Percentiles rank a stretch among this genome's conserved stretches.
These are phyloP conservation scores for Fistularia commersonii DNA, from an alignment of 2,797 vertebrate species.

Conservation along the genomic window DNA sequence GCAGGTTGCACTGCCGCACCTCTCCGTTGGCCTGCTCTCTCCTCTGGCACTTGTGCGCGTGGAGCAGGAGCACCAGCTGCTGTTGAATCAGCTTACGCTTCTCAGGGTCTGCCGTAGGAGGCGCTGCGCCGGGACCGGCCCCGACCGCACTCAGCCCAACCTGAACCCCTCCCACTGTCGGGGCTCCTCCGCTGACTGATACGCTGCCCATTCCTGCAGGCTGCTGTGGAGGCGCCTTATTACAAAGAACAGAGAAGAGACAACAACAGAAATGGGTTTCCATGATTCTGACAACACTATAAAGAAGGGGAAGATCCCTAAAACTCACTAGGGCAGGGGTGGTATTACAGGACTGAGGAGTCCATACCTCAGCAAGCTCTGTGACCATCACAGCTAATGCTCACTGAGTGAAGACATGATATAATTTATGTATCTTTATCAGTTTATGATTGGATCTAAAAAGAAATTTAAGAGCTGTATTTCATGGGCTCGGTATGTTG, in stretches of 20 bases:
- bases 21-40: constrained; percentile 94
- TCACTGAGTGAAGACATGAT: too few relatives aligned
- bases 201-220: constrained; percentile 64
- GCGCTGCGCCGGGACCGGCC: constrained; percentile 70
- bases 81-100: constrained; percentile 98
- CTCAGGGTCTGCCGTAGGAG: constrained; percentile 93
- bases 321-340: too few relatives aligned
- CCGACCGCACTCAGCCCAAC: constrained; percentile 69
- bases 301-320: neutral
- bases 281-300: neutral
- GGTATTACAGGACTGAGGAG: too few relatives aligned
- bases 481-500: too few relatives aligned
- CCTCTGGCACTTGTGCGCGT: constrained; percentile 97
- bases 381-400: neutral
- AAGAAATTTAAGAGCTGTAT: too few relatives aligned
- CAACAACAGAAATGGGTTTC: neutral
- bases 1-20: constrained; percentile 92
- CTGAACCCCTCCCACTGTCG: constrained; percentile 56
- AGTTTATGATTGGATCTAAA: too few relatives aligned
- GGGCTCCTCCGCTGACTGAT: constrained; percentile 34
- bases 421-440: too few relatives aligned
- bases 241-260: neutral
- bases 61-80: constrained; percentile 93
- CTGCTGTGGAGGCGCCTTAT: constrained; percentile 79
- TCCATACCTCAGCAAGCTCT: neutral